Base-by-base conservation (phyloP, 2,888 invertebrate species). In the Drosophila pullipes region DNA sequence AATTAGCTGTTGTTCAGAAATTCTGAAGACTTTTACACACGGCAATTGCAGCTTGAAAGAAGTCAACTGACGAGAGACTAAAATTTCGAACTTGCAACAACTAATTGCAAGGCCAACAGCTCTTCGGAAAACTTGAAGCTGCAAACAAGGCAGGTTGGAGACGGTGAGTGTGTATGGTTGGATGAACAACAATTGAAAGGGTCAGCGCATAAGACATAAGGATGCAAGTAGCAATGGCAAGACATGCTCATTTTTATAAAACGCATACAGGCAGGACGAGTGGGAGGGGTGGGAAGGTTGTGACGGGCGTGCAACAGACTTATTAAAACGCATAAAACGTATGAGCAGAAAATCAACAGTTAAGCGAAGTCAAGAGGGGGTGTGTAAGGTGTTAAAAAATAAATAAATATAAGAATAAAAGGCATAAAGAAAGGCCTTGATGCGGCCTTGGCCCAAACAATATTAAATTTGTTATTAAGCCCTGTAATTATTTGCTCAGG, bases 381-480 rank as follows among this genome's bases (percentile, higher is more conserved):
- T 2, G 25, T 7, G 57, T 37, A 35, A 35, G 59, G 54, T 53
- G 62, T 49, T 67, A 10, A 13, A 31, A 57, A 49, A 28, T 39
- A 25, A 37, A n/a, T 37, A 57, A 25, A 61, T n/a, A n/a, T 31
- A 58, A n/a, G 5, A 18, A 31, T 39, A 37, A 11, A 62, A 39
- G 41, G 54, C 41, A 58, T 16, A 53, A 31, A 35, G 31, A 69
- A 66, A 57, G 74, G 66, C 72, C 73, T 53, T 55, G 41, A 13
- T 44, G 61, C 65, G 74, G 64, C 79, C 66, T 64, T 76, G 84
- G 82, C 55, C 67, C 61, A 66, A 61, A 72, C 81, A 74, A 86
- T 89, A 85, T 85, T 90, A 89, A 85, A 90, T 90, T 85, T 85
- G 89, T 81, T 90, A 85, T 85, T 85, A 85, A 90, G 91, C 85